A percentile compares a stretch with the other conserved stretches of the same genome.
phyloP scores from a whole-genome alignment of 2,113 vertebrate species.

The Alectura lathami region DNA sequence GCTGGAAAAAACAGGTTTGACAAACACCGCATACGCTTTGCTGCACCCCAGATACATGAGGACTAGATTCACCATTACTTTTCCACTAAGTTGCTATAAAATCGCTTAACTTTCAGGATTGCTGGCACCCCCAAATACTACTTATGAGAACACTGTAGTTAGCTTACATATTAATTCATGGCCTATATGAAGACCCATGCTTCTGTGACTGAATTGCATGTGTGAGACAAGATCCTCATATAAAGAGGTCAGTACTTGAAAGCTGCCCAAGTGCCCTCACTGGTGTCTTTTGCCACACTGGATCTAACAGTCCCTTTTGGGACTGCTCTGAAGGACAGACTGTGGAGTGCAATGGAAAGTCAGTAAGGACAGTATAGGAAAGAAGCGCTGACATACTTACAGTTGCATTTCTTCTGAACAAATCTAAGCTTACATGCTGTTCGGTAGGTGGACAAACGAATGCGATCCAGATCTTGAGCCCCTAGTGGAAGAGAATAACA shows the following conservation, averaged over 20 bases:
- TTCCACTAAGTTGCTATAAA: neutral
- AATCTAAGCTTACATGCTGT: constrained; percentile 98
- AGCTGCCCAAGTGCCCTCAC: neutral
- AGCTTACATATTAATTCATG: neutral
- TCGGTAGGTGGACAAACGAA: constrained; percentile 96
- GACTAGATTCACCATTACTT: neutral
- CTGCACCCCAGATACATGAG: neutral
- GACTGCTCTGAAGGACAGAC: neutral
- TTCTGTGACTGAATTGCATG: neutral
- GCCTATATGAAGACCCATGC: neutral
- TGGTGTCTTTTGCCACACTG: neutral
- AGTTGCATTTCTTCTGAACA: constrained; percentile 97
- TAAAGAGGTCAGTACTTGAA: neutral
- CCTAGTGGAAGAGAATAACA: constrained; percentile 77
- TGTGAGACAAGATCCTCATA: neutral
- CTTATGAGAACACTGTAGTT: neutral
- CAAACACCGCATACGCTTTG: neutral
- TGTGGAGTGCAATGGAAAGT: neutral
- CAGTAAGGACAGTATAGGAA: neutral
- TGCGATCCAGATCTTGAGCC: constrained; percentile 97
- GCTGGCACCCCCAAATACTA: neutral
- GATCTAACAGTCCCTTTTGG: neutral
- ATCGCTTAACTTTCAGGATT: neutral
- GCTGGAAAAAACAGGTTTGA: neutral
- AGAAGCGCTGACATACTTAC: constrained; percentile 80